Percentiles rank a stretch among this genome's conserved stretches.
Conservation (phyloP, 2,888 invertebrate genomes). For the Tipula vernalis region DNA sequence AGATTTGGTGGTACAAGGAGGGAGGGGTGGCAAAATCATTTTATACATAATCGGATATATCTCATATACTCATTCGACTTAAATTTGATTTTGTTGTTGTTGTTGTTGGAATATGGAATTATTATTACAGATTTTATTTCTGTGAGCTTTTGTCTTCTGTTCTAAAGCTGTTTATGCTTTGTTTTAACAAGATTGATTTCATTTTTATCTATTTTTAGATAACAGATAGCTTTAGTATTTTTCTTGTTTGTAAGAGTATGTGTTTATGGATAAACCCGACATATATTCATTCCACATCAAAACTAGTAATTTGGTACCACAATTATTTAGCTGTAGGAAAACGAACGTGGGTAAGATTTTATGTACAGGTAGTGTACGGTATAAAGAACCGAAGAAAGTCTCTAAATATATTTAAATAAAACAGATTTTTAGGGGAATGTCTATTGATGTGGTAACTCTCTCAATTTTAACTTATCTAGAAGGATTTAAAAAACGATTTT, state of each 20-base stretch:
- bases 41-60: neutral
- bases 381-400: no score
- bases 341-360: no score
- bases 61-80: neutral
- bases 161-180: neutral
- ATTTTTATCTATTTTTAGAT: neutral
- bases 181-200: neutral
- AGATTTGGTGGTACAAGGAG: neutral
- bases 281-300: no score
- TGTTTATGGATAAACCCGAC: no score
- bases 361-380: no score
- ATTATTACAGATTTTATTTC: neutral
- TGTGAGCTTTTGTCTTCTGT: neutral
- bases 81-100: neutral
- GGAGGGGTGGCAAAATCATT: neutral
- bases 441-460: no score
- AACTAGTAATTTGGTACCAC: no score
- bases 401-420: no score
- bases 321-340: no score
- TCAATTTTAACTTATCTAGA: no score
- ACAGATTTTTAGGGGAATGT: no score
- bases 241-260: neutral
- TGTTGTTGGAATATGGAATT: neutral
- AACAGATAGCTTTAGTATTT: neutral
- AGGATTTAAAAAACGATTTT: no score